Evolutionary conservation across 1,140 invertebrate genomes (phyloP).

Genomic region (Phortica variegata): DNA sequence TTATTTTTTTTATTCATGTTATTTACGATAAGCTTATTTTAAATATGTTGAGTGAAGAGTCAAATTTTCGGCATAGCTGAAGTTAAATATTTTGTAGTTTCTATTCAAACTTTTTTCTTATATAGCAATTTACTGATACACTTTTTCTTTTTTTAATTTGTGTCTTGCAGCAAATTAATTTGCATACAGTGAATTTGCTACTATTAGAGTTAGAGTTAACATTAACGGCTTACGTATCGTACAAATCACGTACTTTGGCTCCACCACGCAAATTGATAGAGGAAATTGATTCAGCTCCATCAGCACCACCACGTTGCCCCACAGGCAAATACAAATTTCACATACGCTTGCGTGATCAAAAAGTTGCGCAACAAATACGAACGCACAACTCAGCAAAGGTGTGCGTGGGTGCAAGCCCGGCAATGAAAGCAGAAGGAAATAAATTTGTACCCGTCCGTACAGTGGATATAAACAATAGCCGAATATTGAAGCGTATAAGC

Average conservation of each 20-base stretch:
- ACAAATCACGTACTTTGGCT: slow-evolving; percentile 73
- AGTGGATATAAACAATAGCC: slow-evolving; percentile 28
- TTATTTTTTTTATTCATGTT: slow-evolving; percentile 20
- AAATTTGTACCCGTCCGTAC: slow-evolving; percentile 42
- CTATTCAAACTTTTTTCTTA: too few relatives aligned
- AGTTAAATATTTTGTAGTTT: too few relatives aligned
- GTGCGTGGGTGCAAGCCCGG: slow-evolving; percentile 50
- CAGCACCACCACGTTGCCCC: slow-evolving; percentile 68
- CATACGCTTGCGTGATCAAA: slow-evolving; percentile 41
- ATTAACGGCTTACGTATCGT: slow-evolving; percentile 80
- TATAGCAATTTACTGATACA: background rate
- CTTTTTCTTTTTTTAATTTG: background rate
- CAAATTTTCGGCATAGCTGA: too few relatives aligned
- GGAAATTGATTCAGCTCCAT: slow-evolving; percentile 67
- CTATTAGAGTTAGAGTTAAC: slow-evolving; percentile 70
- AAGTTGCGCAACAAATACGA: slow-evolving; percentile 44
- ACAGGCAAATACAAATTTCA: slow-evolving; percentile 60
- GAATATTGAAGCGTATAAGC: slow-evolving; percentile 37
- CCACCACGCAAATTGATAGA: slow-evolving; percentile 75
- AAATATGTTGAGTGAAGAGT: too few relatives aligned
- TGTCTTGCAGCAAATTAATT: slow-evolving; percentile 68
- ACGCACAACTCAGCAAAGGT: slow-evolving; percentile 27
- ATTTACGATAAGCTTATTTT: slow-evolving; percentile 1
- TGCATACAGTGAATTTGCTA: slow-evolving; percentile 70
- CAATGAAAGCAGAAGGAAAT: slow-evolving; percentile 47